A percentile compares a stretch with the other conserved stretches of the same genome.
These are phyloP conservation scores for Protophormia terraenovae DNA, from an alignment of 2,888 invertebrate genomes.

Conservation along the genomic window DNA sequence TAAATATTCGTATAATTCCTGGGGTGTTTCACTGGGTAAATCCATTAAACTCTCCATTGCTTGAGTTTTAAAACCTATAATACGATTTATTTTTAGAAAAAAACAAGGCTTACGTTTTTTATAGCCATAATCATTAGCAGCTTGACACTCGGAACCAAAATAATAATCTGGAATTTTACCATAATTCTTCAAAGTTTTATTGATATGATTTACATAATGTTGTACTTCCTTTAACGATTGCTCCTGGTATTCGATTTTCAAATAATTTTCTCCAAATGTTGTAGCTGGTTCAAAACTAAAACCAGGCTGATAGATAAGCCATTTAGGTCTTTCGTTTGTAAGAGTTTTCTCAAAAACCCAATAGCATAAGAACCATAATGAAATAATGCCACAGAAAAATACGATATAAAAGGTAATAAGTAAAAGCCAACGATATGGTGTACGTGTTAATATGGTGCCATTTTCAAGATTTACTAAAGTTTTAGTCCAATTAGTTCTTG, in stretches of 20 bases:
- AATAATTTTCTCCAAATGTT: neutral
- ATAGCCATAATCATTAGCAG: constrained; percentile 31
- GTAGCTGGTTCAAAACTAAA: constrained; percentile 35
- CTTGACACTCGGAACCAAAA: constrained; percentile 12
- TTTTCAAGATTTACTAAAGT: constrained; percentile 5
- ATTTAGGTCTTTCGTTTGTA: neutral
- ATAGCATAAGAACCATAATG: neutral
- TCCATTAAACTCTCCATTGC: constrained; percentile 1
- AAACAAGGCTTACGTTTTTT: neutral
- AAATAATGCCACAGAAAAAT: neutral
- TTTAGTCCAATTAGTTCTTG: neutral
- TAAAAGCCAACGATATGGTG: neutral
- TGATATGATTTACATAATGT: neutral
- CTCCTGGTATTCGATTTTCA: constrained; percentile 18
- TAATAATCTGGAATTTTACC: neutral
- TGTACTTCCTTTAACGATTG: neutral
- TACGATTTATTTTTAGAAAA: constrained; percentile 54
- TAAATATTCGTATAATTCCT: neutral
- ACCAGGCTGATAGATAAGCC: constrained; percentile 29
- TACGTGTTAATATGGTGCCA: constrained; percentile 24
- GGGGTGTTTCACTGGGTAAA: neutral
- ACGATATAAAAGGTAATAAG: neutral
- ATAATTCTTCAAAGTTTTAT: constrained; percentile 21
- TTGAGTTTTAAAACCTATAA: constrained; percentile 20
- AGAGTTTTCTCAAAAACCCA: neutral